Evolutionary conservation across 2,113 vertebrate genomes (phyloP), one percentile per base, ranked within the genome.

Genomic region (Triplophysa rosa): DNA sequence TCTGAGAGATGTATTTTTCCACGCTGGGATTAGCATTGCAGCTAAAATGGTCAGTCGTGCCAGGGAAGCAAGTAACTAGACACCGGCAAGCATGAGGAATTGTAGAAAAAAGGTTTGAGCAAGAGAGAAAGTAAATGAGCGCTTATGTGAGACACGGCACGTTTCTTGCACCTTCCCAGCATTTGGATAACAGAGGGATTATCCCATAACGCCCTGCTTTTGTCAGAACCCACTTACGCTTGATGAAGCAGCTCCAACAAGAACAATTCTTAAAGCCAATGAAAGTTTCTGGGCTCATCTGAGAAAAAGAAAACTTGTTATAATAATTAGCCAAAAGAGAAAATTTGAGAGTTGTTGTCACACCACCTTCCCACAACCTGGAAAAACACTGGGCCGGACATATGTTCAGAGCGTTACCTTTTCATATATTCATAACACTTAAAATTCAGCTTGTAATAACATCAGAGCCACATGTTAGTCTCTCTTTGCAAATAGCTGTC

Each of bases 201-300:
- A 84, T 85, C 64, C 76, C 56, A 87, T 87, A 84, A 86, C 45
- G 67, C 82, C 62, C 52, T 65, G 73, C 71, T 80, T 85, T 89
- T 90, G 84, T 86, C 68, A 70, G 66, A 77, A 79, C 61, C 82
- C 80, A 85, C 87, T 89, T 85, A 88, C 83, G 54, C 66, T 78
- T 85, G 85, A 86, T 87, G 70, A 80, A 82, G 40, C 17, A 56
- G 17, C 37, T 24, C 56, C n/a, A 21, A 10, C 8, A 58, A 2
- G 40, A 42, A 13, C 54, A 59, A 42, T 72, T 72, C 52, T 78
- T n/a, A 47, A 68, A 58, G n/a, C 19, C 54, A 21, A 2, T 21
- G 54, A 21, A 58, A 62, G 33, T 73, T 61, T 24, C 70, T 42
- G 8, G 33, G 23, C 13, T 42, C 54, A 11, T 37, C 9, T 59